Base-by-base conservation (phyloP, 1,140 invertebrate genomes). In the Pseudomyrmex cubaensis region DNA sequence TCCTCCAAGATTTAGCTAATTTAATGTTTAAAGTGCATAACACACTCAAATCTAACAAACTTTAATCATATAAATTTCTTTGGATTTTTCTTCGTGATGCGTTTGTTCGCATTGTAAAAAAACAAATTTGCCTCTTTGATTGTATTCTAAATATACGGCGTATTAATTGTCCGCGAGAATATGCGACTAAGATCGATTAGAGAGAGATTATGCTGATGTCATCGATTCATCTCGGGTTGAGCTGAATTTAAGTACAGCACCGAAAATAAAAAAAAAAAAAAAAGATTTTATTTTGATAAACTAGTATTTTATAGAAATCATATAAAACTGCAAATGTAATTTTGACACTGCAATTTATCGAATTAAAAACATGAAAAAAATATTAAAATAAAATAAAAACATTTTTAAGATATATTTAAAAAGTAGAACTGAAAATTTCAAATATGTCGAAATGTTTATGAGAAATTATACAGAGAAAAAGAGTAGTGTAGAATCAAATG, bases 1-100 rank as follows among this genome's bases (percentile, higher is more conserved):
- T 78, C 54, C 64, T 48, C 20, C 7, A 70, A 70, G 76, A 78
- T 78, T 78, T 70, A 78, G 64, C 64, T 78, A 78, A 78, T 70
- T 78, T 78, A 70, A 20, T 70, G 48, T 13, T 69, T 70, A 48
- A 59, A 70, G 54, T 48, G 44, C 15, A 50, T 72, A 70, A 80
- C 56, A 80, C 56, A 15, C 54, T 25, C 56, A 64, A 72, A 80
- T 80, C 54, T 80, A 80, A 80, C 67, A 80, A 80, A 80, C 66
- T 80, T 80, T 22, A 56, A 72, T 80, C 66, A 46, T 72, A 80
- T 20, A 70, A 35, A 46, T 50, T 52, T 46, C 12, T 59, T 35
- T 72, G 66, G 70, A 70, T 72, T 72, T 72, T 80, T 57, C 54
- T 22, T 22, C 54, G 7, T 59, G 13, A 52, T 25, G 15, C 44